Base-by-base conservation (phyloP, 1,140 invertebrate species). In the Panagrolaimus sp. region DNA sequence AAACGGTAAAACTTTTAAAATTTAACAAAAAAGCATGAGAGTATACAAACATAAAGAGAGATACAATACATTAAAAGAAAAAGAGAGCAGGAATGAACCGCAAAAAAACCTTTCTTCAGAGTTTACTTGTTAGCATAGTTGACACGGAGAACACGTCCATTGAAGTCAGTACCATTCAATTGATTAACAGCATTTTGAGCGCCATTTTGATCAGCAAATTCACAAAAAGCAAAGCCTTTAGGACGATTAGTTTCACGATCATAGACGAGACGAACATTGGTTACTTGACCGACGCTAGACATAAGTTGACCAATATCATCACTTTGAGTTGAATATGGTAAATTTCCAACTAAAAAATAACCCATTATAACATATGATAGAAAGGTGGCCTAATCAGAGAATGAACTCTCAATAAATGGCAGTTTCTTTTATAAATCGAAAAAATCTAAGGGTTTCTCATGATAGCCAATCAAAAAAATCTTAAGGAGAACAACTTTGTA, bases 171-270 rank as follows among this genome's bases (percentile, higher is more conserved):
- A 5, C 93, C 92, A 86, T 98, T 98, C 13, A 99, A 87, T 85
- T 98, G 98, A 77, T 95, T 87, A 91, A 99, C 97, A 1, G 96
- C 96, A 86, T 93, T 96, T 11, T 96, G 86, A 0, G 96, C 96
- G 0, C 94, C 61, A 66, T 98, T 94, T 82, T 93, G 91, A 85
- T 98, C 95, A 82, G 95, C 93, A 82, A 98, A 99, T 83, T 99
- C 96, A 85, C 95, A 98, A 83, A 99, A 99, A 0, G 96, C 96
- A 90, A 98, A 99, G 13, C 96, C 96, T 86, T 98, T 98, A 0
- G 96, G 95, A 85, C 98, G 98, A 0, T 96, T 95, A 53, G 93
- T 97, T 84, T 98, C 96, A 66, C 96, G 88, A 84, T 99, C 96
- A 86, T 96, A 98, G 3, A 98, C 95, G 51, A 99, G 86, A 83